These are phyloP conservation scores for Drosophila jambulina DNA, from an alignment of 1,140 invertebrate species.

Conservation along the genomic window DNA sequence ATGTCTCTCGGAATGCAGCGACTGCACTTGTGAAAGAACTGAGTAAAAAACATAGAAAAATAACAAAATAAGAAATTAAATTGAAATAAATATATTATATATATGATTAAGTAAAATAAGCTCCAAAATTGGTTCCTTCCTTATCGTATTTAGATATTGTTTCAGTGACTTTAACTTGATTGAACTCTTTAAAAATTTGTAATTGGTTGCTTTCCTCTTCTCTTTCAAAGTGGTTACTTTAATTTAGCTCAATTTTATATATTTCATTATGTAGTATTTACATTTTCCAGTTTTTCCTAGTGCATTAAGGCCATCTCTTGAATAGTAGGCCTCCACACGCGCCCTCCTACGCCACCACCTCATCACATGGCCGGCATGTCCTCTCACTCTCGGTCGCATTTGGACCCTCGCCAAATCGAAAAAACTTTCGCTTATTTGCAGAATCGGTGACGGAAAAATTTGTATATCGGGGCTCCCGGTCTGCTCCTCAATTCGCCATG, in stretches of 20 bases:
- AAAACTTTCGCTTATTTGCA: conserved; percentile 49
- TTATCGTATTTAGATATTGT: neutral
- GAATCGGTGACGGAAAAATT: conserved; percentile 65
- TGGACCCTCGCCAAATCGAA: conserved; percentile 50
- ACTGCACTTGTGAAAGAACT: neutral
- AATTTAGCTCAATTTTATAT: neutral
- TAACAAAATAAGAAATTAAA: neutral
- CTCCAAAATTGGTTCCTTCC: accelerated
- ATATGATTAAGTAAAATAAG: neutral
- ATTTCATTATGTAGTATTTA: neutral
- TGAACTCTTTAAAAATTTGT: neutral
- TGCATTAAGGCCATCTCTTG: neutral
- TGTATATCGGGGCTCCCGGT: conserved; percentile 4
- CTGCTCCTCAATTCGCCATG: conserved; percentile 59
- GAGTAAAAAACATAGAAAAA: neutral
- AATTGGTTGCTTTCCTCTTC: neutral
- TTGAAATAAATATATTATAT: neutral
- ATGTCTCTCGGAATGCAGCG: conserved; percentile 14
- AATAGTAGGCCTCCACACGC: conserved; percentile 51
- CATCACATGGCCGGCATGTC: conserved; percentile 41
- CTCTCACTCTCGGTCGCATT: neutral
- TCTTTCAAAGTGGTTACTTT: accelerated
- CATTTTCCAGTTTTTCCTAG: neutral
- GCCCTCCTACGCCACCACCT: conserved; percentile 50
- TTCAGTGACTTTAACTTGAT: neutral